Conservation (phyloP, 2,797 vertebrate species). For the Sternotherus odoratus region DNA sequence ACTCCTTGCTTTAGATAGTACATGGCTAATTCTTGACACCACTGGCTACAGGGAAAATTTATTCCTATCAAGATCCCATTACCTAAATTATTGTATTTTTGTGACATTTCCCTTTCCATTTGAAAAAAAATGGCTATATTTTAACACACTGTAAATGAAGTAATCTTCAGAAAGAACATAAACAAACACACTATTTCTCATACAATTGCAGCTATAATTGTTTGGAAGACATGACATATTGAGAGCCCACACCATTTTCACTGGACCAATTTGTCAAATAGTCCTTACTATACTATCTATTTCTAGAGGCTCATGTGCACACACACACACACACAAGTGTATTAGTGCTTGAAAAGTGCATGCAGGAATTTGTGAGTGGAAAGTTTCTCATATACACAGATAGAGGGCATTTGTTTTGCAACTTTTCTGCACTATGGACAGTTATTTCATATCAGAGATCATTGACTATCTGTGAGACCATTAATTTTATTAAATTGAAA, state of each 20-base stretch:
- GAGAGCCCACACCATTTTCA: background rate
- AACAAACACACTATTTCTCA: background rate
- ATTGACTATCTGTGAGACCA: background rate
- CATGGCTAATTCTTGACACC: background rate
- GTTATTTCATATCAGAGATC: background rate
- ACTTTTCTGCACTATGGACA: background rate
- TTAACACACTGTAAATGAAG: background rate
- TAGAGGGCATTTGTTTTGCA: background rate
- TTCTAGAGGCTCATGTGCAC: background rate
- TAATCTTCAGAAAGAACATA: background rate
- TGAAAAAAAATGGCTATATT: background rate
- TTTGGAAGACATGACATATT: background rate
- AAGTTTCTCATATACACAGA: background rate
- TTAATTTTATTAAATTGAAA: background rate
- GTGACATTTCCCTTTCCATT: background rate
- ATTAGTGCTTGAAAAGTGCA: background rate
- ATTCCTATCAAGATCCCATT: background rate
- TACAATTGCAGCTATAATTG: background rate
- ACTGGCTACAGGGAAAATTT: background rate
- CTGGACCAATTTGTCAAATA: background rate
- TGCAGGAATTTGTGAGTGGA: background rate
- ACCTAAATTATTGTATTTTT: background rate
- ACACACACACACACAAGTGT: fast-evolving
- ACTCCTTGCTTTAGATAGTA: background rate
- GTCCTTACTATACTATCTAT: too few species aligned